A percentile compares a stretch with the other conserved stretches of the same genome.
Evolutionary conservation across 2,888 invertebrate genomes (phyloP).

Genomic region (Andrena chrysosceles): DNA sequence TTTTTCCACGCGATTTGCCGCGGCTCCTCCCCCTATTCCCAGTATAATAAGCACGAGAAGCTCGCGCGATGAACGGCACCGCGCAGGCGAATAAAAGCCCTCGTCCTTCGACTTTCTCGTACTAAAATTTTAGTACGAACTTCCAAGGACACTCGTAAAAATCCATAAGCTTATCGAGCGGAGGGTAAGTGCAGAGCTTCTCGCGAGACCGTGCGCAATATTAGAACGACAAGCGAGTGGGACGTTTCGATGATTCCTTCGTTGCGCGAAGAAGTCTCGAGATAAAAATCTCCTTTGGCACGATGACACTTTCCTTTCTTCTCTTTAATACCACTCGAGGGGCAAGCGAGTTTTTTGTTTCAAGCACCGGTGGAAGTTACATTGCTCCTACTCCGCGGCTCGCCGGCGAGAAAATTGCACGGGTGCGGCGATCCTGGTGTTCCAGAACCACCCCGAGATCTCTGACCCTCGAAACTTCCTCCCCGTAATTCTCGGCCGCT

Average conservation of each 20-base stretch:
- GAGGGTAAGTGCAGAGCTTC: not conserved
- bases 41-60: not conserved
- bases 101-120: not conserved
- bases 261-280: not conserved
- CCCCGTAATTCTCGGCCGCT: constrained; percentile 39
- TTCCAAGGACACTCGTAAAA: not conserved
- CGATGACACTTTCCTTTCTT: not conserved
- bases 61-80: not conserved
- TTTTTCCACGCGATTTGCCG: not conserved
- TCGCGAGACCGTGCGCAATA: not conserved
- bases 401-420: not conserved
- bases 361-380: not conserved
- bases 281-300: too few species aligned
- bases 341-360: not conserved
- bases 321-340: not conserved
- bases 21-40: not conserved
- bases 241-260: not conserved
- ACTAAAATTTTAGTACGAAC: constrained; percentile 9
- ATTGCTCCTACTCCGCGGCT: not conserved
- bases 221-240: not conserved
- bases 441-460: constrained; percentile 9
- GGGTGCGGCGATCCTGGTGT: not conserved
- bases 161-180: constrained; percentile 5
- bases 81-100: not conserved
- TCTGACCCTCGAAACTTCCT: constrained; percentile 32